These are phyloP conservation scores for Bostrychus sinensis DNA, from an alignment of 2,113 vertebrate genomes.

Conservation along the genomic window DNA sequence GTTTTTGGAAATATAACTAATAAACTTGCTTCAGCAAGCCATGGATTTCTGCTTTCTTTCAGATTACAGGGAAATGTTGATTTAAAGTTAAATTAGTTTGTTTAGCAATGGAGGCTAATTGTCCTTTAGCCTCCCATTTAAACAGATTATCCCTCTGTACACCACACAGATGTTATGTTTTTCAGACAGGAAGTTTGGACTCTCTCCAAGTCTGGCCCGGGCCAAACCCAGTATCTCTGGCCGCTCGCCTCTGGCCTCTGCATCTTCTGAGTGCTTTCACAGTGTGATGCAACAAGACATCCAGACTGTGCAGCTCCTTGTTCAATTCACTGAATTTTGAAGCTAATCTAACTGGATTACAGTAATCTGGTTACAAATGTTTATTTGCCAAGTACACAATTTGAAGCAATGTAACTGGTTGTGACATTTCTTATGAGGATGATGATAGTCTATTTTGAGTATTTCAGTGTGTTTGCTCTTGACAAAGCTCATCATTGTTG, in stretches of 20 bases:
- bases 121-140: not conserved
- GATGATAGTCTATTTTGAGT: slow-evolving; percentile 75
- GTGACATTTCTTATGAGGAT: slow-evolving; percentile 53
- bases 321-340: not conserved
- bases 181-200: not conserved
- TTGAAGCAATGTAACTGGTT: not conserved
- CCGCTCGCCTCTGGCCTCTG: not conserved
- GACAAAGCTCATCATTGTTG: slow-evolving; percentile 62
- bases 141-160: not conserved
- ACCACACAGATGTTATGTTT: not conserved
- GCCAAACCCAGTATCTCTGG: not conserved
- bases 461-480: slow-evolving; percentile 73
- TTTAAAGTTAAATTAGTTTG: too few relatives aligned
- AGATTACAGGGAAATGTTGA: too few relatives aligned
- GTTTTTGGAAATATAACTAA: too few relatives aligned
- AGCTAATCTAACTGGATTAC: slow-evolving; percentile 30
- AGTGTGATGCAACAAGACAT: slow-evolving; percentile 2
- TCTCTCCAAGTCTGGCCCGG: not conserved
- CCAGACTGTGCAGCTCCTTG: slow-evolving; percentile 7
- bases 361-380: slow-evolving; percentile 28
- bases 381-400: slow-evolving; percentile 15
- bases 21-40: too few relatives aligned
- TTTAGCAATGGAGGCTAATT: too few relatives aligned
- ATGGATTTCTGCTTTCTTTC: too few relatives aligned
- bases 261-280: not conserved